A percentile compares a stretch with the other conserved stretches of the same genome.
Conservation (phyloP, 2,888 invertebrate species). For the Papilio demoleus region DNA sequence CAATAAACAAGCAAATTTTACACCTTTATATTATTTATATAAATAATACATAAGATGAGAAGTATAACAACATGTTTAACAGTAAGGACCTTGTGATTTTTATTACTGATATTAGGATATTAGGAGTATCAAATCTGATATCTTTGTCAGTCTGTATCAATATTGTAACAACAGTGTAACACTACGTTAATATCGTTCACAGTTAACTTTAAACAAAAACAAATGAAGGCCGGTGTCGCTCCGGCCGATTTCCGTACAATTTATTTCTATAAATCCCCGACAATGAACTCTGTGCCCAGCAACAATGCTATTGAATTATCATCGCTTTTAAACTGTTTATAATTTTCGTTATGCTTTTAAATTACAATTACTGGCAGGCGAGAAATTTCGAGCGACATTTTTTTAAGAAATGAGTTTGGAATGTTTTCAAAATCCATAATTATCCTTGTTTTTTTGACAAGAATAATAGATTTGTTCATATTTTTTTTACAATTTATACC, state of each 20-base stretch:
- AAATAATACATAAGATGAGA: too few species aligned
- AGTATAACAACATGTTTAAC: too few species aligned
- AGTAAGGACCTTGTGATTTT: too few species aligned
- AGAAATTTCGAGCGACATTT: too few species aligned
- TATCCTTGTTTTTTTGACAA: too few species aligned
- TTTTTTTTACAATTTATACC: too few species aligned
- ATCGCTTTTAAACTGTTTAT: not conserved
- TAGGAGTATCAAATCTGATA: not conserved
- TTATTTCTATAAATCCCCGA: slow-evolving; percentile 25
- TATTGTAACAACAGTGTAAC: not conserved
- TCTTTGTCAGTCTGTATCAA: not conserved
- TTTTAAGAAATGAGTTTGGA: too few species aligned
- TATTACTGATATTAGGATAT: too few species aligned
- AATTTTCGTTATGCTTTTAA: not conserved
- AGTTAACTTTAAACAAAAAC: slow-evolving; percentile 17
- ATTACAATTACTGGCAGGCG: not conserved
- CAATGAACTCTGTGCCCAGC: slow-evolving; percentile 31
- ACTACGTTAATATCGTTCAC: not conserved
- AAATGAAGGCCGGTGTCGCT: slow-evolving; percentile 29
- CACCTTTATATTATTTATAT: too few species aligned
- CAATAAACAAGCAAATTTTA: too few species aligned
- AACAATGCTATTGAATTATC: slow-evolving; percentile 21
- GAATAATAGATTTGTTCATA: too few species aligned
- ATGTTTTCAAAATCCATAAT: too few species aligned
- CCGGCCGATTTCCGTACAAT: slow-evolving; percentile 23